phyloP scores from a whole-genome alignment of 2,888 invertebrate genomes.

The Catocala sponsa region DNA sequence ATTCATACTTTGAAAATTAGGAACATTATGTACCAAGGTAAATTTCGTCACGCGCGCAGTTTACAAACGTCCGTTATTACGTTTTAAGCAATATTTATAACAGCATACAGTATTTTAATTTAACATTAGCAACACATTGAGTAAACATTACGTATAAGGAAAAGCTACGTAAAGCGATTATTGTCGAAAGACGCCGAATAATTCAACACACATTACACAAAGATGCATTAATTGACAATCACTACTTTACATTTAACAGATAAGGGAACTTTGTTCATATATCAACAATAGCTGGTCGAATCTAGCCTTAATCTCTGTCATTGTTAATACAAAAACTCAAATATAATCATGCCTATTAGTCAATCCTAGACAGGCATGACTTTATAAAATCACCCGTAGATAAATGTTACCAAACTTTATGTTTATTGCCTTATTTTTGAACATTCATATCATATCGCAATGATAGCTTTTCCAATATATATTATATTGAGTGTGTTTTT shows the following conservation, averaged over 20 bases:
- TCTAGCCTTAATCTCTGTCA: neutral
- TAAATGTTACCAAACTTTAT: neutral
- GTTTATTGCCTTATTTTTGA: too few relatives aligned
- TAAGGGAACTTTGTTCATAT: slow-evolving; percentile 10
- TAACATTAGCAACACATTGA: slow-evolving; percentile 25
- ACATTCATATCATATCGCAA: too few relatives aligned
- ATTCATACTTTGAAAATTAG: slow-evolving; percentile 26
- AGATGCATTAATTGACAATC: slow-evolving; percentile 45
- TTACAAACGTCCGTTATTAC: neutral
- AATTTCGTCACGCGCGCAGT: neutral
- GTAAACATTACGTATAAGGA: slow-evolving; percentile 6
- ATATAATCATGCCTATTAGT: too few relatives aligned
- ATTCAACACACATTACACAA: slow-evolving; percentile 36
- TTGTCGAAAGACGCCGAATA: slow-evolving; percentile 41
- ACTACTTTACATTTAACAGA: slow-evolving; percentile 24
- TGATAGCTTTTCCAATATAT: too few relatives aligned
- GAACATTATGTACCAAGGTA: slow-evolving; percentile 15
- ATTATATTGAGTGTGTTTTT: too few relatives aligned
- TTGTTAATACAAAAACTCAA: too few relatives aligned
- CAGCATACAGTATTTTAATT: neutral
- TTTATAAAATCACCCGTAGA: too few relatives aligned
- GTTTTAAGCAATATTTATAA: neutral
- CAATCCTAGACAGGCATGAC: too few relatives aligned
- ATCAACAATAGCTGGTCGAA: slow-evolving; percentile 14
- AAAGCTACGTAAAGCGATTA: slow-evolving; percentile 42